A percentile compares a stretch with the other conserved stretches of the same genome.
phyloP scores from a whole-genome alignment of 2,113 vertebrate genomes.

The Platycercus adscitus region DNA sequence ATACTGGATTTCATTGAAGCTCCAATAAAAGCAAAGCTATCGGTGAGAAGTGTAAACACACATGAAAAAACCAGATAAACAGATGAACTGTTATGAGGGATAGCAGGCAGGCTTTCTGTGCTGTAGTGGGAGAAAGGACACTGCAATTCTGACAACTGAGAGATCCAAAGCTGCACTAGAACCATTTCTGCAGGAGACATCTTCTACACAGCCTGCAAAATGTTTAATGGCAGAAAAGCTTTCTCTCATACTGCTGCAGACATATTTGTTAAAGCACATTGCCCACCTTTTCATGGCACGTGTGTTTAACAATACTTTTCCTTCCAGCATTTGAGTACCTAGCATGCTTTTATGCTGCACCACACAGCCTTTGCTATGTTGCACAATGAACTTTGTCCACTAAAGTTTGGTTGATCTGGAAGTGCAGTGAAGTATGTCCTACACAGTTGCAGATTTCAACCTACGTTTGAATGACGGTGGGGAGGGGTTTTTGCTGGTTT shows the following conservation, averaged over 20 bases:
- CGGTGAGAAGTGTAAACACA: accelerated
- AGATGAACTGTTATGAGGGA: background rate
- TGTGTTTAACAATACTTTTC: background rate
- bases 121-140: background rate
- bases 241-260: background rate
- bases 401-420: background rate
- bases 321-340: background rate
- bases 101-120: background rate
- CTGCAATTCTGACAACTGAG: background rate
- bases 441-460: background rate
- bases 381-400: background rate
- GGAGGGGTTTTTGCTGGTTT: background rate
- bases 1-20: background rate
- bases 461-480: background rate
- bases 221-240: background rate
- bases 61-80: no score
- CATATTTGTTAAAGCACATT: background rate
- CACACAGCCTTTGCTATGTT: background rate
- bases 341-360: background rate
- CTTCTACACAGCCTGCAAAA: background rate
- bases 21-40: background rate
- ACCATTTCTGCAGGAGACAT: background rate
- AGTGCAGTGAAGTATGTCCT: background rate
- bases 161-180: background rate
- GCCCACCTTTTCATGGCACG: background rate